Percentiles rank a stretch among this genome's conserved stretches.
Evolutionary conservation across 2,113 vertebrate species (phyloP).

Genomic region (Tachycineta bicolor): DNA sequence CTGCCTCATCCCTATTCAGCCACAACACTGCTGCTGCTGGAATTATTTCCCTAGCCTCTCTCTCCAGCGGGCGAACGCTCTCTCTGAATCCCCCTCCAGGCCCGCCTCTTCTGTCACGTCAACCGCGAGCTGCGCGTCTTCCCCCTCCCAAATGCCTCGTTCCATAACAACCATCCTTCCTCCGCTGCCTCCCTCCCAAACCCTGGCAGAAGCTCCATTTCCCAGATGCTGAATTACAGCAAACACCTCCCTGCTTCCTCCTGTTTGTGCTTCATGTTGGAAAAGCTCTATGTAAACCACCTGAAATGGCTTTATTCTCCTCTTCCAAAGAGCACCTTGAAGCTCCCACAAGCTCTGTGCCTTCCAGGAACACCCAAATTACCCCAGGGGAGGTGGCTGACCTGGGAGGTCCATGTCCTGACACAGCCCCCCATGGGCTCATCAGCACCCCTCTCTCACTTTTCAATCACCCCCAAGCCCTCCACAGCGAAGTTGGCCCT

Average conservation of each 20-base stretch:
- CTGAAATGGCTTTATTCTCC: neutral
- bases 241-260: neutral
- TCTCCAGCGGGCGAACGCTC: neutral
- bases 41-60: neutral
- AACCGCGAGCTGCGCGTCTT: neutral
- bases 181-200: neutral
- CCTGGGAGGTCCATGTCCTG: fast-evolving
- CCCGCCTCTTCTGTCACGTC: neutral
- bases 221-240: neutral
- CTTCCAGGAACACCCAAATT: neutral
- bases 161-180: neutral
- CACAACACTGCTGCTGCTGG: neutral
- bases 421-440: fast-evolving
- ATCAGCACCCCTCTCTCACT: neutral
- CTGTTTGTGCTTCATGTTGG: neutral
- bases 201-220: neutral
- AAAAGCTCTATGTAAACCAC: neutral
- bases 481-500: fast-evolving
- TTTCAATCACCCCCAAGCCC: neutral
- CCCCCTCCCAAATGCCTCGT: neutral
- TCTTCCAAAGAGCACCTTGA: neutral
- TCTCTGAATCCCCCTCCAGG: neutral
- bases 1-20: neutral
- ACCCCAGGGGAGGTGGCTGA: neutral
- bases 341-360: neutral